Evolutionary conservation across 2,888 invertebrate species (phyloP).

Genomic region (Cantharis nigra): DNA sequence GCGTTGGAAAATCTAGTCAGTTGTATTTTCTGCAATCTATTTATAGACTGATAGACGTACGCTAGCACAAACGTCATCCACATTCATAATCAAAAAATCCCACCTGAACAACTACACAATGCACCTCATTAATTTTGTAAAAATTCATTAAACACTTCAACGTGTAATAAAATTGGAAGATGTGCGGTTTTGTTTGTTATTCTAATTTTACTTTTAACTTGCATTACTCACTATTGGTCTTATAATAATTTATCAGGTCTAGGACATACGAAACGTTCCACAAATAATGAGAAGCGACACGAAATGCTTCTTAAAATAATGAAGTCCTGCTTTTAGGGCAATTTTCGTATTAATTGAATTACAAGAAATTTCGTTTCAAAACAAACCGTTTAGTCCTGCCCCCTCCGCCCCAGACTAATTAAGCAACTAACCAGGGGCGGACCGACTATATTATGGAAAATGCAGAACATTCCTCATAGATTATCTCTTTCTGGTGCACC

Average conservation of each 20-base stretch:
- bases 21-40: slow-evolving; percentile 9
- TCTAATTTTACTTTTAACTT: not conserved
- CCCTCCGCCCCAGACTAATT: not conserved
- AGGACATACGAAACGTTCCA: slow-evolving; percentile 1
- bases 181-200: not conserved
- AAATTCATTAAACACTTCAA: not conserved
- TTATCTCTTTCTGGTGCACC: too few relatives aligned
- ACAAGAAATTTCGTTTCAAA: not conserved
- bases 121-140: not conserved
- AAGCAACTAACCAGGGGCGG: not conserved
- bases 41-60: slow-evolving; percentile 3
- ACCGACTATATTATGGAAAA: too few relatives aligned
- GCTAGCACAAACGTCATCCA: slow-evolving; percentile 1
- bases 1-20: not conserved
- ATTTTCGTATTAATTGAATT: not conserved
- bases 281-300: not conserved
- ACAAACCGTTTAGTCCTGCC: not conserved
- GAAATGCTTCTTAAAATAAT: not conserved
- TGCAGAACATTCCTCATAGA: too few relatives aligned
- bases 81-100: slow-evolving; percentile 10
- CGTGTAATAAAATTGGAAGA: not conserved
- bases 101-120: slow-evolving; percentile 6
- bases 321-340: not conserved
- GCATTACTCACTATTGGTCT: slow-evolving; percentile 8
- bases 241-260: slow-evolving; percentile 7